These are phyloP conservation scores for Caenorhabditis virilis DNA, from an alignment of 2,888 invertebrate species.

Conservation along the genomic window DNA sequence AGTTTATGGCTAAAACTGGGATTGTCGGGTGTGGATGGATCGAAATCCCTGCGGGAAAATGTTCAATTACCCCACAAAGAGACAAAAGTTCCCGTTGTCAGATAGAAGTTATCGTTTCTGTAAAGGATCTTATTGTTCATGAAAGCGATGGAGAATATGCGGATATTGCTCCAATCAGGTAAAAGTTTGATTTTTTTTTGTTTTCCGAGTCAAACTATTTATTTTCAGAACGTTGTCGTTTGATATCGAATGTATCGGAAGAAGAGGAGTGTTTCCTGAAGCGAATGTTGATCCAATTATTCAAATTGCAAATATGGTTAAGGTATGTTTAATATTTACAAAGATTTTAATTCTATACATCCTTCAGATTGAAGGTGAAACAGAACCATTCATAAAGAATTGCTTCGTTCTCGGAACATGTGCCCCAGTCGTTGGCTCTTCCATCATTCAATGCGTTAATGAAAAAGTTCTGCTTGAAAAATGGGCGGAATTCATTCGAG, in stretches of 20 bases:
- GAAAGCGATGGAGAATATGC: constrained; percentile 94
- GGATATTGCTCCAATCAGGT: constrained; percentile 90
- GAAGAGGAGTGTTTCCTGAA: constrained; percentile 96
- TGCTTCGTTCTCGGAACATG: constrained; percentile 93
- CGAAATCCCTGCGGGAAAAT: constrained; percentile 82
- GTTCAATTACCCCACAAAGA: constrained; percentile 73
- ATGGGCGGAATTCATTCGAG: constrained; percentile 93
- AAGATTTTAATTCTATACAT: too few species aligned
- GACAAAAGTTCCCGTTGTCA: constrained; percentile 69
- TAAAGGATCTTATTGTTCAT: constrained; percentile 85
- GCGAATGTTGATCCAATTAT: constrained; percentile 95
- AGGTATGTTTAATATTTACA: too few species aligned
- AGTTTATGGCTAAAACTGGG: constrained; percentile 92
- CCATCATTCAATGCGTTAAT: constrained; percentile 83
- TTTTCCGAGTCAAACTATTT: too few species aligned
- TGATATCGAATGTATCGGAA: constrained; percentile 98
- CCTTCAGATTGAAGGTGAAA: constrained; percentile 82
- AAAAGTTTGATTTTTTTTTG: too few species aligned
- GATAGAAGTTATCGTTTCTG: constrained; percentile 74
- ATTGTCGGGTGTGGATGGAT: constrained; percentile 98
- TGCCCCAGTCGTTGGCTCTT: constrained; percentile 90
- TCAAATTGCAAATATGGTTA: constrained; percentile 97
- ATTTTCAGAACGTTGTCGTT: constrained; percentile 94
- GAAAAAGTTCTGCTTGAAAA: constrained; percentile 76
- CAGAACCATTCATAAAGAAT: constrained; percentile 86